Evolutionary conservation across 2,797 vertebrate genomes (phyloP), one percentile per base, ranked within the genome.

Genomic region (Gadopsis bispinosus): DNA sequence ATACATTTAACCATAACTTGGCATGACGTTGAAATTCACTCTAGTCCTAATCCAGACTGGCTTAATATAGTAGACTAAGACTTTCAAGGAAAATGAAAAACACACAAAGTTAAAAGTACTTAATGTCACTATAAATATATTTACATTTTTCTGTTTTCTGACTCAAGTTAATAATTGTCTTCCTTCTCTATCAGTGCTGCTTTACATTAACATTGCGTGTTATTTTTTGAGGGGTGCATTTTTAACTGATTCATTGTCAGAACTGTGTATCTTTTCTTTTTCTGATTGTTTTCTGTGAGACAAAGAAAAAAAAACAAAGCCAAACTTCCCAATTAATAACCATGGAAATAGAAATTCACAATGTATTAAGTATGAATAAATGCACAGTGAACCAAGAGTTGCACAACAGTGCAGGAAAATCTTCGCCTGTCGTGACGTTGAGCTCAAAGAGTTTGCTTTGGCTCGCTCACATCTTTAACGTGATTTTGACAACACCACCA

Each of bases 401-500:
- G 35, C 10, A 39, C 8, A 7, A 10, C 9, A 39, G 37, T 39
- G 7, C 2, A 51, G 51, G 31, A 75, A 47, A 29, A 73, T 43
- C 22, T 16, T 19, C 1, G 59, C 50, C 53, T 59, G 73, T 37
- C 65, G 56, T 16, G 33, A 72, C 4, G 60, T n/a, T 77, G 58
- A 84, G 74, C 73, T 83, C 53, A 75, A 75, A 53, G 26, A 61
- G 65, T 73, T 63, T 4, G 4, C 47, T 70, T 59, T 77, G 58
- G 69, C 73, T 75, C 47, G 33, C 53, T 11, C 31, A 33, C 39
- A 61, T 72, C 33, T 82, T 77, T 35, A 39, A 39, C 17, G 12
- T 56, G 61, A 80, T 64, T 75, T 68, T 61, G 63, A 77, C 56
- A 75, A 75, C 68, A 83, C 73, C 79, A 87, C 72, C 84, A 83